Evolutionary conservation across 1,140 invertebrate genomes (phyloP), one percentile per base, ranked within the genome.

Genomic region (Thaumetopoea pityocampa): DNA sequence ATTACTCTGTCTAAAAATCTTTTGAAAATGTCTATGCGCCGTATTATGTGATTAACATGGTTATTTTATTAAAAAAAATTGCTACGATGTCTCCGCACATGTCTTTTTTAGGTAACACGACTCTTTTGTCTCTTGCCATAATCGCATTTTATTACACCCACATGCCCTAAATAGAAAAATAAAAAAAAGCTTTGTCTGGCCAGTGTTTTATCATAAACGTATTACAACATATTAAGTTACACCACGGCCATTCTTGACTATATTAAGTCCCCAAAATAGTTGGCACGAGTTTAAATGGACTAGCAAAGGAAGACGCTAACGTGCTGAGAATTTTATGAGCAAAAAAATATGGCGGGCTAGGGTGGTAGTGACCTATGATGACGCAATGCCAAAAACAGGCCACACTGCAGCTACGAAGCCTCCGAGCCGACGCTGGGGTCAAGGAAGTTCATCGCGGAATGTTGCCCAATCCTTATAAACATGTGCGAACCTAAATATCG

Each of bases 351-450:
- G 69, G 70, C 60, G 53, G 64, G 52, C 74, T 73, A 76, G 72
- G 71, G 57, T 73, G 71, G 60, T 82, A 78, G 67, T 78, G 78
- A 82, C 76, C 78, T 82, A 80, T 68, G 76, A 77, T 83, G 76
- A 83, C 79, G 79, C 51, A 80, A 83, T 70, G 62, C 73, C 65
- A 53, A 82, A 83, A 83, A 80, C 76, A 78, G 74, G 68, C 78
- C 78, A 72, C 58, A 60, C 46, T 74, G 72, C 72, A 69, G 61
- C 47, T 46, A 12, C 41, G 41, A 36, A 66, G 58, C 51, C 55
- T 62, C 59, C 29, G 51, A 22, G 36, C 28, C 55, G 61, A 35
- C 19, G 16, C 14, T 16, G 55, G 58, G 79, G 74, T 79, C 74
- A 83, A 80, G 79, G 74, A 60, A 51, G 74, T 70, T 79, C 70